These are phyloP conservation scores for Phylloscopus whistleri DNA, from an alignment of 2,113 vertebrate genomes.

Conservation along the genomic window DNA sequence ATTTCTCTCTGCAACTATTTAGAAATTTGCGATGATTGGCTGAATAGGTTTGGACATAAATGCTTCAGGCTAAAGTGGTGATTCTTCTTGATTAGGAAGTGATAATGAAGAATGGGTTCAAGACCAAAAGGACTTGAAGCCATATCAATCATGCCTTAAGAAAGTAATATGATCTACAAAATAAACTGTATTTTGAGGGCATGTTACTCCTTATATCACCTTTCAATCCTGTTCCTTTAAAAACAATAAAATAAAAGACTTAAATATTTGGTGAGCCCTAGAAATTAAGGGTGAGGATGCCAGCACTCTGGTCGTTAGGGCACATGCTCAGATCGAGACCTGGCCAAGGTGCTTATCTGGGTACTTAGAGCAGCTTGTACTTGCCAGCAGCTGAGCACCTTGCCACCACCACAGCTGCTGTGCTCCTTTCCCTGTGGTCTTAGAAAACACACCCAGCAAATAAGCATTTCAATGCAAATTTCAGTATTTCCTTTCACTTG, in stretches of 20 bases:
- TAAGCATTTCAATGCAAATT: not conserved
- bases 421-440: not conserved
- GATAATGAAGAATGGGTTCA: not conserved
- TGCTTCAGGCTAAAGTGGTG: not conserved
- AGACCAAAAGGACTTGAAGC: not conserved
- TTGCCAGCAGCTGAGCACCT: not conserved
- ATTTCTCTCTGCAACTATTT: not conserved
- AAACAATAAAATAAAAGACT: not conserved
- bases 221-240: not conserved
- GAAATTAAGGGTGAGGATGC: not conserved
- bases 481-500: not conserved
- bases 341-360: not conserved
- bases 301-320: accelerated
- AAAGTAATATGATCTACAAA: not conserved
- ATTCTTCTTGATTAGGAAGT: not conserved
- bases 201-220: not conserved
- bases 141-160: not conserved
- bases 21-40: not conserved
- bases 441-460: not conserved
- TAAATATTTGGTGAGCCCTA: not conserved
- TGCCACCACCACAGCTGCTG: not conserved
- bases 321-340: not conserved
- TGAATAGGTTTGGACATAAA: not conserved
- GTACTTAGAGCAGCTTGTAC: not conserved
- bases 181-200: not conserved